Evolutionary conservation across 2,797 vertebrate genomes (phyloP).

Genomic region (Rhodeus uyekii): DNA sequence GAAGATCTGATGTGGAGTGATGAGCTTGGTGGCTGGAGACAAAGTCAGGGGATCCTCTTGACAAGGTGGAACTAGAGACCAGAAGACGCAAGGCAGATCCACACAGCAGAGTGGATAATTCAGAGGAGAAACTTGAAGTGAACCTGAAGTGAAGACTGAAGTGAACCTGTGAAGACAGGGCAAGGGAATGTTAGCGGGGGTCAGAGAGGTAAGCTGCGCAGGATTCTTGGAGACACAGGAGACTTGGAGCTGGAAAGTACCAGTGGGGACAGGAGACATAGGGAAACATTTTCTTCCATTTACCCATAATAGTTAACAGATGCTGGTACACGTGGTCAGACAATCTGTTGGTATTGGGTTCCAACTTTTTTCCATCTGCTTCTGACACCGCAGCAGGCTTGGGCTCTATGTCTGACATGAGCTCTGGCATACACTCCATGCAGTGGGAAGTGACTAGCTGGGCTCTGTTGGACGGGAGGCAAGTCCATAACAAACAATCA

Average conservation of each 20-base stretch:
- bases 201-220: background rate
- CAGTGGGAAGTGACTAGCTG: background rate
- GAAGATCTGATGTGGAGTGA: background rate
- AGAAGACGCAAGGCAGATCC: background rate
- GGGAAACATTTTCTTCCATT: background rate
- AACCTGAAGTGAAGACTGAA: background rate
- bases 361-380: background rate
- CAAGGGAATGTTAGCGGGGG: background rate
- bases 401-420: background rate
- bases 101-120: background rate
- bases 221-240: background rate
- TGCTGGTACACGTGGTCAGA: background rate
- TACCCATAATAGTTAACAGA: background rate
- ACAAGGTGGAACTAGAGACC: background rate
- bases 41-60: background rate
- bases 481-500: no score
- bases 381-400: background rate
- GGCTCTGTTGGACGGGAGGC: background rate
- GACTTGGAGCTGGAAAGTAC: background rate
- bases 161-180: background rate
- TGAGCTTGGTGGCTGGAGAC: background rate
- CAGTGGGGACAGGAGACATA: background rate
- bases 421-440: background rate
- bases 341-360: background rate
- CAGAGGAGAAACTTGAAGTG: background rate